Evolutionary conservation across 2,113 vertebrate genomes (phyloP).

Genomic region (Clupea harengus): DNA sequence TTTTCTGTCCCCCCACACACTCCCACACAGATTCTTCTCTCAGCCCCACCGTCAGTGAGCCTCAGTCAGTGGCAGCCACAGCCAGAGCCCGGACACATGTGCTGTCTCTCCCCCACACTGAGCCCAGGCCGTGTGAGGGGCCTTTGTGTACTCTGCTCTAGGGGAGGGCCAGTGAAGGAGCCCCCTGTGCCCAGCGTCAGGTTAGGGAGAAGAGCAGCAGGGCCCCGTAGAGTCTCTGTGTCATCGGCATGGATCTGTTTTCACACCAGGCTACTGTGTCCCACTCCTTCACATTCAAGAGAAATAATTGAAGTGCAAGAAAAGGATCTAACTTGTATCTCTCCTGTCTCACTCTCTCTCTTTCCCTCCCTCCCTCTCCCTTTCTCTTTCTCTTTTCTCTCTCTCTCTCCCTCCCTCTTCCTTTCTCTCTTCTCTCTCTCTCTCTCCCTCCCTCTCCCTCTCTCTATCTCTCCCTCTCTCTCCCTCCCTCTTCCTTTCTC

Average conservation of each 20-base stretch:
- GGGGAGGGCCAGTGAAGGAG: neutral
- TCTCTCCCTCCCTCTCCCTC: too few species aligned
- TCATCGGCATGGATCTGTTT: too few species aligned
- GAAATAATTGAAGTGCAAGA: neutral
- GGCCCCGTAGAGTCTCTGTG: neutral
- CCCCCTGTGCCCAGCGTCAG: neutral
- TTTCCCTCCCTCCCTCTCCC: neutral
- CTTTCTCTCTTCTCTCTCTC: neutral
- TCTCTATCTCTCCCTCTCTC: neutral
- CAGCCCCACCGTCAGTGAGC: neutral
- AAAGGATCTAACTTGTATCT: neutral
- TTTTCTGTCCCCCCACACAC: neutral
- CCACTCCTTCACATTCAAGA: too few species aligned
- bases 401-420: too few species aligned
- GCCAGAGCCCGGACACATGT: too few species aligned
- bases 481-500: conserved; percentile 17
- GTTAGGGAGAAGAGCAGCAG: neutral
- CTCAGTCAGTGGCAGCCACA: neutral
- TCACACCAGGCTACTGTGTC: too few species aligned
- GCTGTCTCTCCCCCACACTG: neutral
- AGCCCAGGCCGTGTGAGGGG: neutral
- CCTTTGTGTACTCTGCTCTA: neutral
- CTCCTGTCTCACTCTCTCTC: neutral
- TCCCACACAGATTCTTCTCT: neutral
- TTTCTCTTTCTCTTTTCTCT: neutral